Conservation (phyloP, 1,140 invertebrate genomes). For the Elymnias hypermnestra region DNA sequence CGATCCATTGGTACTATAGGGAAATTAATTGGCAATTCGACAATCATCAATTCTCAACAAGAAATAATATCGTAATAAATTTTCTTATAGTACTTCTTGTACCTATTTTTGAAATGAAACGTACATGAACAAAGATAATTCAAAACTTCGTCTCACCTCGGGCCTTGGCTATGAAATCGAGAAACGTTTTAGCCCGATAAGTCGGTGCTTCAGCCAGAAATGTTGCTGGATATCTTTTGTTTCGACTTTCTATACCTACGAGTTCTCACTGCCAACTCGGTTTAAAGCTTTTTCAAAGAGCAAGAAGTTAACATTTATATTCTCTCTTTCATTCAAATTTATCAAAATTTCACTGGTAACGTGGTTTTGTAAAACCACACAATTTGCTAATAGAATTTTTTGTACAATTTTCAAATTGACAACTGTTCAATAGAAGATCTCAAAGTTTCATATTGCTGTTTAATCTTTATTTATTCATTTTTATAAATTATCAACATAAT, state of each 20-base stretch:
- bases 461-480: too few relatives aligned
- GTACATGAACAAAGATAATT: slow-evolving; percentile 14
- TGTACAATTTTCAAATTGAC: too few relatives aligned
- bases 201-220: slow-evolving; percentile 40
- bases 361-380: too few relatives aligned
- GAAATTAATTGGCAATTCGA: background rate
- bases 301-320: background rate
- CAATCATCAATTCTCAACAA: background rate
- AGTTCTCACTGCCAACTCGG: slow-evolving; percentile 10
- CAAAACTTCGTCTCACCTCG: slow-evolving; percentile 20
- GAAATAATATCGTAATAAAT: background rate
- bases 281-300: background rate
- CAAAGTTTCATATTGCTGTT: too few relatives aligned
- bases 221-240: slow-evolving; percentile 34
- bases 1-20: too few relatives aligned
- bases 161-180: slow-evolving; percentile 38
- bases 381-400: too few relatives aligned
- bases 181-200: slow-evolving; percentile 57
- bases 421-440: too few relatives aligned
- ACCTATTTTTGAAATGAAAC: slow-evolving; percentile 5
- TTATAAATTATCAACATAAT: too few relatives aligned
- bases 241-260: slow-evolving; percentile 23
- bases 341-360: too few relatives aligned
- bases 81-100: background rate
- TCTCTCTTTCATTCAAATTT: background rate